Base-by-base conservation (phyloP, 1,140 invertebrate genomes). In the Lepidurus arcticus region DNA sequence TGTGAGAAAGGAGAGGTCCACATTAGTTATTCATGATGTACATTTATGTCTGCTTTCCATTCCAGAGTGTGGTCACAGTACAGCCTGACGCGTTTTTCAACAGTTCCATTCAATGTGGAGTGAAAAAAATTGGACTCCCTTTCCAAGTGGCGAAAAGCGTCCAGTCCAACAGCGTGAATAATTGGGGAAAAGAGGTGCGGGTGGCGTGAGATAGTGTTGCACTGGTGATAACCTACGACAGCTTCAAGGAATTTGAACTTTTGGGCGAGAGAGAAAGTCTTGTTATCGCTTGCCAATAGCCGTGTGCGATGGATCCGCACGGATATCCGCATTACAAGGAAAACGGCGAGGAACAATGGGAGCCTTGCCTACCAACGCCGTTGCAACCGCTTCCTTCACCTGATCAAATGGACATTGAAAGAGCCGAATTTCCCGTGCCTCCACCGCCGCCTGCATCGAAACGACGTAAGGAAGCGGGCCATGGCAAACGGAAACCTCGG, bases 321-420 rank as follows among this genome's bases (percentile, higher is more conserved):
- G 53, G 53, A 65, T 65, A 65, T 65, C 53, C 53, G 53, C 53
- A 21, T 13, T 65, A 11, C 21, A 65, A 65, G 53, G 53, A 65
- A 21, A 65, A 65, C 21, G 53, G 53, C 16, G 53, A 65, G 53
- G 53, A 65, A 65, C 53, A 65, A 65, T 65, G 53, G 53, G 53
- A 65, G 21, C 53, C 53, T n/a, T 65, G 53, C 53, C 21, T 65
- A 65, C n/a, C 8, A 21, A 11, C 53, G 53, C 53, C 53, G 21
- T 65, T 65, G 53, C 53, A 65, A 65, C 53, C 53, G 53, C 16
- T 65, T 65, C 53, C 53, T 65, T 65, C 13, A 65, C 53, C 53
- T 65, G 53, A 65, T 16, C 53, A 65, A 21, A 65, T 21, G 21
- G 53, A 65, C 16, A 65, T 65, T 65, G 53, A 65, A 16, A 65